phyloP scores from a whole-genome alignment of 2,888 invertebrate genomes.

The Scaptomyza reducta region DNA sequence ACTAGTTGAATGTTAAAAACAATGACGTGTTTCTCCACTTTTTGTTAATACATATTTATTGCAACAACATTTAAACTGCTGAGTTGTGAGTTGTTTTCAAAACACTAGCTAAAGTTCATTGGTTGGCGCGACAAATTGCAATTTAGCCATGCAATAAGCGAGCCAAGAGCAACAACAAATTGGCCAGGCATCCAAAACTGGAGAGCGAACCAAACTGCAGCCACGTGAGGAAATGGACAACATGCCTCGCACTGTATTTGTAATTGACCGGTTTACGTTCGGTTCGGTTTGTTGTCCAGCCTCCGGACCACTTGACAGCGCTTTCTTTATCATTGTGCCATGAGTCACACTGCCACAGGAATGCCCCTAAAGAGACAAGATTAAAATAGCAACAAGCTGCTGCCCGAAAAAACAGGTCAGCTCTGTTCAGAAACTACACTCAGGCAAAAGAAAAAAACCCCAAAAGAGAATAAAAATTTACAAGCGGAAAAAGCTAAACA shows the following conservation, averaged over 20 bases:
- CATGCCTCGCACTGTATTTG: constrained; percentile 42
- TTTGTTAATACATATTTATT: background rate
- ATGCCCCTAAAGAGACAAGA: constrained; percentile 44
- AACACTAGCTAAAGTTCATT: constrained; percentile 60
- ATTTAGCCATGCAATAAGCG: constrained; percentile 31
- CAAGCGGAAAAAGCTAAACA: background rate
- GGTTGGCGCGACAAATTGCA: constrained; percentile 58
- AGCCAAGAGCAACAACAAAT: constrained; percentile 24
- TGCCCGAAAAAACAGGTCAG: constrained; percentile 22
- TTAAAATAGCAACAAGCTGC: background rate
- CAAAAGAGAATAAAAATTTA: background rate
- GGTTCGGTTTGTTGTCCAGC: constrained; percentile 36
- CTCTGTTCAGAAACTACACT: background rate
- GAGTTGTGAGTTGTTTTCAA: constrained; percentile 43
- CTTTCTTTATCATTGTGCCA: constrained; percentile 44
- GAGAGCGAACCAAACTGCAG: constrained; percentile 32
- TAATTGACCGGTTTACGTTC: constrained; percentile 59
- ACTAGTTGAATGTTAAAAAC: constrained; percentile 29
- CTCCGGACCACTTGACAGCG: constrained; percentile 43
- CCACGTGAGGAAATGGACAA: constrained; percentile 54
- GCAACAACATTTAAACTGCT: constrained; percentile 38
- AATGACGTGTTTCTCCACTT: constrained; percentile 56
- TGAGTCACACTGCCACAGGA: constrained; percentile 64
- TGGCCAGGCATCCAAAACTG: constrained; percentile 22
- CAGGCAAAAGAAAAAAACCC: constrained; percentile 21